Base-by-base conservation (phyloP, 2,888 invertebrate species). In the Rhagophthalmus giganteus region DNA sequence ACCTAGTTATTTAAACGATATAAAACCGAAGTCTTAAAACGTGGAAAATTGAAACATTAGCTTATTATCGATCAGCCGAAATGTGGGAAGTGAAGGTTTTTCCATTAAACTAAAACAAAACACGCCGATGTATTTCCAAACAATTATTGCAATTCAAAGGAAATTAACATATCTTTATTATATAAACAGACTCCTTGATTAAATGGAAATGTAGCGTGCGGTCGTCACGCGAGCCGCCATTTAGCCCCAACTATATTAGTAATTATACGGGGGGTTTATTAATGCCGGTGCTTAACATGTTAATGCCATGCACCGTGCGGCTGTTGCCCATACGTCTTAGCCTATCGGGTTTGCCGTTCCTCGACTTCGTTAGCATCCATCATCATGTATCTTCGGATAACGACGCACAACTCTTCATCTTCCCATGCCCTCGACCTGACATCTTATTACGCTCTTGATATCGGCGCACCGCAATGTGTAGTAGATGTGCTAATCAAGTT, bases 401-500 rank as follows among this genome's bases (percentile, higher is more conserved):
- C 39, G 49, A 44, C 50, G 51, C 40, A 50, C 35, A 40, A 54
- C 55, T 55, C 55, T 53, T 60, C 58, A 58, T 56, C 48, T 58
- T 55, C 53, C 30, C 35, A 42, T 51, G 41, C 55, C 44, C 52
- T 37, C 55, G 58, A 53, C 56, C 57, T 53, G 58, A 59, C 57
- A 52, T 62, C 62, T 62, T 61, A 62, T 62, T 62, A 61, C 49
- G 33, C 40, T 41, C 53, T 52, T 55, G 57, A 54, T 60, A 59
- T 60, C 64, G 63, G 63, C 56, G 57, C 58, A 57, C 61, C 65
- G 64, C 65, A 66, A 68, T 61, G 68, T 69, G 67, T 66, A 66
- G 62, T 65, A 64, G 68, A 67, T 66, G 69, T 69, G 69, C 68
- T 69, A 70, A 70, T 70, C 70, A 70, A 69, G 67, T 69, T 66